Base-by-base conservation (phyloP, 2,888 invertebrate genomes). In the Cephalotes varians region DNA sequence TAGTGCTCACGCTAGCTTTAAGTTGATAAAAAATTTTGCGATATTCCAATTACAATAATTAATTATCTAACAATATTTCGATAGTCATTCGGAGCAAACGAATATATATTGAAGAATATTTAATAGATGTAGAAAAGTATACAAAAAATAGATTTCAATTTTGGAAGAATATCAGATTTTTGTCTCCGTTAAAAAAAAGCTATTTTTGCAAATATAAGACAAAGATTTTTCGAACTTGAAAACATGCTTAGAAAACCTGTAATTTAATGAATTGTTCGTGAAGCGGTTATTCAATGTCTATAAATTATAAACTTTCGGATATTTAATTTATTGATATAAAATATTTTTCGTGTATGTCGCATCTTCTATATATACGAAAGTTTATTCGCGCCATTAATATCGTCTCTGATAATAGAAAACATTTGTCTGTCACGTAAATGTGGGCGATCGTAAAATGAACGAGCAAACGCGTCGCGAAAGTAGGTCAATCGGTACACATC, bases 1-100 rank as follows among this genome's bases (percentile, higher is more conserved):
- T 44, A 12, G 69, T 44, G 21, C 44, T 77, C 69, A 58, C 10
- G 56, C 12, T 79, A 18, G 21, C 34, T 58, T 18, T 12, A 25
- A 56, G 18, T 56, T 56, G 56, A 44, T 40, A 44, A 79, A 69
- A 79, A 69, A 5, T 21, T 25, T 69, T 34, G 18, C 21, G 56
- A 56, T 31, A 40, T 64, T 74, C 40, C 31, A 21, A 44, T 67
- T 77, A 77, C 40, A n/a, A 31, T 77, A 67, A 77, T 76, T 34
- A 40, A 76, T 67, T 44, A 28, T 15, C 69, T 76, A 54, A 25
- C 9, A 51, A 67, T 67, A 44, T 31, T n/a, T 18, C 15, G 28
- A 56, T 31, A 15, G 12, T 67, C 21, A 54, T 15, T 54, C 69
- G 10, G 21, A 15, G 25, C n/a, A 44, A 69, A 9, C 9, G 18